Evolutionary conservation across 2,888 invertebrate species (phyloP).

Genomic region (Stenichneumon culpator): DNA sequence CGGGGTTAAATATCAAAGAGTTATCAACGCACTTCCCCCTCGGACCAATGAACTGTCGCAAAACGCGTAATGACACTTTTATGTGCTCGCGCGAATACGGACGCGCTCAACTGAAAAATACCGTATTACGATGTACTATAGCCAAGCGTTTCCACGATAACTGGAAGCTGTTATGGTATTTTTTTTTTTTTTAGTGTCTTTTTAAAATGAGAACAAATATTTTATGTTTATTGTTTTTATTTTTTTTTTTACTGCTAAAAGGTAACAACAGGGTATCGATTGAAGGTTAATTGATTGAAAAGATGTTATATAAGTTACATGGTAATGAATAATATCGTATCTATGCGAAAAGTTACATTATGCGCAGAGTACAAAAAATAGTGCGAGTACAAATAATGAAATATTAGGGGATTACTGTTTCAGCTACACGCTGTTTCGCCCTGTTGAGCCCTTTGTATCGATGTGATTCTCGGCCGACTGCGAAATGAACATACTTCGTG

Average conservation of each 20-base stretch:
- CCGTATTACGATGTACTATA: not conserved
- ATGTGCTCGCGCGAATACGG: constrained; percentile 66
- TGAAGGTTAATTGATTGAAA: not conserved
- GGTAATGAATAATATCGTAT: not conserved
- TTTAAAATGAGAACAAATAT: not conserved
- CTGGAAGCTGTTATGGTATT: not conserved
- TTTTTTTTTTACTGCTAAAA: no score
- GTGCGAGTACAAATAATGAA: not conserved
- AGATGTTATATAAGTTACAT: not conserved
- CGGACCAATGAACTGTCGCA: constrained; percentile 75
- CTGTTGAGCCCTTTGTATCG: constrained; percentile 74
- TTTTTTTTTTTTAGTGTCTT: not conserved
- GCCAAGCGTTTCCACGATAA: not conserved
- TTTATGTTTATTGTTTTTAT: no score
- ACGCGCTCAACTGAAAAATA: constrained; percentile 38
- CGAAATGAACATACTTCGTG: constrained; percentile 73
- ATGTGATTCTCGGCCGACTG: constrained; percentile 58
- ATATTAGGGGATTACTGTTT: constrained; percentile 35
- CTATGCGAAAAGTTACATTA: not conserved
- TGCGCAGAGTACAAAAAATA: not conserved
- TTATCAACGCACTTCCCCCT: constrained; percentile 65
- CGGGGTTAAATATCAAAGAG: constrained; percentile 82
- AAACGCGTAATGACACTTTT: constrained; percentile 71
- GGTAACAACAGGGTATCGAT: no score
- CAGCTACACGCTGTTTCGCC: constrained; percentile 67